Conservation (phyloP, 2,888 invertebrate genomes). For the Amblyjoppa proteus region DNA sequence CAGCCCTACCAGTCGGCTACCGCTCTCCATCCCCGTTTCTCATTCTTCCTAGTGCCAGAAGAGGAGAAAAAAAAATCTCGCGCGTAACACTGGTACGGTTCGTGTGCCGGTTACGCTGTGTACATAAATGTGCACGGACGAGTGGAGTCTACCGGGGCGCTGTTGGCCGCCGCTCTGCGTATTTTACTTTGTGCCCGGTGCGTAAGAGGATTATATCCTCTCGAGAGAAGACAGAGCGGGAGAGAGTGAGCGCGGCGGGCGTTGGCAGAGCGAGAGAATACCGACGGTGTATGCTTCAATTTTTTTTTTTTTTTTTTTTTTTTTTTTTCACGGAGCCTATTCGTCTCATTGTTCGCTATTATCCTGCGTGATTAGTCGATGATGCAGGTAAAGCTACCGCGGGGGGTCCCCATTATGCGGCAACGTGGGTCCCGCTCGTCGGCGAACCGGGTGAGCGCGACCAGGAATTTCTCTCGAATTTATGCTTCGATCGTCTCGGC, state of each 20-base stretch:
- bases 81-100: slow-evolving; percentile 70
- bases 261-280: slow-evolving; percentile 68
- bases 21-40: slow-evolving; percentile 38
- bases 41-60: slow-evolving; percentile 61
- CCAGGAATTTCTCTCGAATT: slow-evolving; percentile 27
- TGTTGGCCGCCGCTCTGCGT: slow-evolving; percentile 66
- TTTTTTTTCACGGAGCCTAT: slow-evolving; percentile 79
- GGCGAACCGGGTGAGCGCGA: slow-evolving; percentile 70
- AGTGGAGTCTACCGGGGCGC: slow-evolving; percentile 67
- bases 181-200: slow-evolving; percentile 84
- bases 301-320: slow-evolving; percentile 64
- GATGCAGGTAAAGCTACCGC: slow-evolving; percentile 85
- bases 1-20: slow-evolving; percentile 39
- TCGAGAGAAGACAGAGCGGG: slow-evolving; percentile 54
- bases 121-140: slow-evolving; percentile 64
- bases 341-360: slow-evolving; percentile 81
- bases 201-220: slow-evolving; percentile 84
- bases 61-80: slow-evolving; percentile 57
- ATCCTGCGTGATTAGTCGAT: slow-evolving; percentile 85
- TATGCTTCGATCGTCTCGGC: slow-evolving; percentile 28
- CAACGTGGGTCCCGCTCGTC: slow-evolving; percentile 72
- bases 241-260: slow-evolving; percentile 41
- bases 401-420: slow-evolving; percentile 83
- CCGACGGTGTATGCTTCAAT: slow-evolving; percentile 82
- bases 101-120: slow-evolving; percentile 42